These are phyloP conservation scores for Dendrolimus kikuchii DNA, from an alignment of 1,140 invertebrate species.

Conservation along the genomic window DNA sequence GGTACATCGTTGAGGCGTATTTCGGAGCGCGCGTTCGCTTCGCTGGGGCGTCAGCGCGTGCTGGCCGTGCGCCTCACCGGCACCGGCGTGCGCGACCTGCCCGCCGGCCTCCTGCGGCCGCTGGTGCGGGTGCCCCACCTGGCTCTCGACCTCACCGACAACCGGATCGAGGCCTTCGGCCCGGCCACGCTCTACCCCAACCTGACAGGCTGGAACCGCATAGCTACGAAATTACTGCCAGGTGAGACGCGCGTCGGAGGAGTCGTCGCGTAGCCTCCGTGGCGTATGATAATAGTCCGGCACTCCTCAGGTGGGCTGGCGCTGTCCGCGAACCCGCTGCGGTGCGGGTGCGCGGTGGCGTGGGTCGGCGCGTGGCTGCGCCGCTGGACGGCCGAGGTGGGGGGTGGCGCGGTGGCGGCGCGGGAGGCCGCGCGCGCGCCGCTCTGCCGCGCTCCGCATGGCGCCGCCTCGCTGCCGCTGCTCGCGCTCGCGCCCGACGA, in stretches of 20 bases:
- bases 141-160: constrained; percentile 82
- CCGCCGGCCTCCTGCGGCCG: constrained; percentile 80
- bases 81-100: constrained; percentile 80
- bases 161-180: constrained; percentile 80
- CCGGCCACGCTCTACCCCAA: constrained; percentile 87
- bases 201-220: constrained; percentile 82
- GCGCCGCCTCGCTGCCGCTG: constrained; percentile 71
- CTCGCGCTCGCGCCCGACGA: constrained; percentile 79
- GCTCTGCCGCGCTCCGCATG: constrained; percentile 72
- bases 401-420: constrained; percentile 23
- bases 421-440: constrained; percentile 23
- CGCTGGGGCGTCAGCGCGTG: constrained; percentile 74
- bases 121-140: constrained; percentile 82
- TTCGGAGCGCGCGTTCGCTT: constrained; percentile 77
- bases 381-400: constrained; percentile 78
- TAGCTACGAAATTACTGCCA: constrained; percentile 82
- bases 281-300: neutral
- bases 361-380: constrained; percentile 90
- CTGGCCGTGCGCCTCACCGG: constrained; percentile 80
- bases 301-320: constrained; percentile 80
- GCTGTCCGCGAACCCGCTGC: constrained; percentile 84
- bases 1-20: constrained; percentile 78
- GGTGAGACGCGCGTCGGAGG: constrained; percentile 62
- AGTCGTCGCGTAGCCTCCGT: neutral
- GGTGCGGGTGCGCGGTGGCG: constrained; percentile 87